Evolutionary conservation across 2,113 vertebrate genomes (phyloP), one percentile per base, ranked within the genome.

Genomic region (Sceloporus undulatus): DNA sequence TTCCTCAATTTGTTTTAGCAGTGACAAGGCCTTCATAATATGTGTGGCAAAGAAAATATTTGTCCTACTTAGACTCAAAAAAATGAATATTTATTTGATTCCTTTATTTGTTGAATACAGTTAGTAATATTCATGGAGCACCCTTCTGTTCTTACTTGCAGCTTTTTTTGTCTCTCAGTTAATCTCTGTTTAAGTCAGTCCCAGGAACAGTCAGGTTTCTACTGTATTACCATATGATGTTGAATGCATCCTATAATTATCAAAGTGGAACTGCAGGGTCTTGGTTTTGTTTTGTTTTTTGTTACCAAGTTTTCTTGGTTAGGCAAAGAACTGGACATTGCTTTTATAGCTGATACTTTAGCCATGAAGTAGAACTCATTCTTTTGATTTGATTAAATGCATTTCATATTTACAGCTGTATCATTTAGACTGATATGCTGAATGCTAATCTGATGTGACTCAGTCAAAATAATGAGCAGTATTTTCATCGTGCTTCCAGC

Each of bases 401-500:
- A 75, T 84, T 42, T 90, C 65, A 87, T 84, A 52, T 81, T 73
- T 91, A 89, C 27, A 89, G 29, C 68, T 85, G 54, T 0, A 0
- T 82, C n/a, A 77, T 54, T 82, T 48, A 66, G 56, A 74, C 27
- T 70, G 68, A 34, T 34, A 48, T 38, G 21, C 40, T 71, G 83
- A 87, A 56, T 84, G 68, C 34, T 34, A 40, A 0, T 92, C 3
- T 74, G 77, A 29, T 81, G 54, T 1, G 9, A 13, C 13, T 88
- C 74, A 87, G 6, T 85, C 74, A 84, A 79, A 93, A 27, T 79
- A 84, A 68, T 82, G 27, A 85, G 70, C 79, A 56, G 0, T 7
- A 40, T 40, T 84, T 29, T 3, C 85, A 87, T 21, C 40, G 14
- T 34, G 40, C 42, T 84, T 87, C 52, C 87, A 94, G 90, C 94